Evolutionary conservation across 2,888 invertebrate species (phyloP), one percentile per base, ranked within the genome.

Genomic region (Scaptomyza tumidula): DNA sequence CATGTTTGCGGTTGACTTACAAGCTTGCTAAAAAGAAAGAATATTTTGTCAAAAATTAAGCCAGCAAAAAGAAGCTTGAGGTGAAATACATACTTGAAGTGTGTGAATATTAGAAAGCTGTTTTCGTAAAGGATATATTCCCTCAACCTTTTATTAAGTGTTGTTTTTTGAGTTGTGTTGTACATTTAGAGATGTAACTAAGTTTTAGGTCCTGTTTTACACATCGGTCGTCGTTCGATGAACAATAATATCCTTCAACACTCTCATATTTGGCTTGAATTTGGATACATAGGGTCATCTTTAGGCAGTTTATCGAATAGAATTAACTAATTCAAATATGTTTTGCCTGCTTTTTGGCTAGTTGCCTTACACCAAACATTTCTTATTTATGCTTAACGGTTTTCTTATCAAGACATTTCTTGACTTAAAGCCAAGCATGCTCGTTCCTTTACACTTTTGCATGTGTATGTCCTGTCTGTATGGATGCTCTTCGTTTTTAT

Each of bases 1-100:
- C 24, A 52, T 75, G 76, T 75, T 75, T 75, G 75, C 72, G 58
- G 27, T 63, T 62, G 68, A 62, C 72, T 61, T 54, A 72, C 61
- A 68, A 62, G 27, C 24, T 29, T 65, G 64, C 50, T 60, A 65
- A 65, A 71, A 49, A 58, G 19, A 16, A 68, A 65, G 37, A 14
- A 39, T 3, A 14, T 14, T 14, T 9, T 39, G 2, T 6, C 10
- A 4, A 52, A 24, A 39, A 59, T 29, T 69, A 55, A 64, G n/a
- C 64, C 52, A 43, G 37, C 19, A 9, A 55, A 44, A 37, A 19
- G 4, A 3, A 27, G 9, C 1, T 39, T 45, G 14, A 11, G 24
- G 2, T 16, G 16, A 39, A 63, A 19, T 49, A 33, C 31, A 5
- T 16, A 24, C 37, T 50, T 11, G 19, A 44, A 27, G 33, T 16